Evolutionary conservation across 2,797 vertebrate species (phyloP), one percentile per base, ranked within the genome.

Genomic region (Xenops minutus): DNA sequence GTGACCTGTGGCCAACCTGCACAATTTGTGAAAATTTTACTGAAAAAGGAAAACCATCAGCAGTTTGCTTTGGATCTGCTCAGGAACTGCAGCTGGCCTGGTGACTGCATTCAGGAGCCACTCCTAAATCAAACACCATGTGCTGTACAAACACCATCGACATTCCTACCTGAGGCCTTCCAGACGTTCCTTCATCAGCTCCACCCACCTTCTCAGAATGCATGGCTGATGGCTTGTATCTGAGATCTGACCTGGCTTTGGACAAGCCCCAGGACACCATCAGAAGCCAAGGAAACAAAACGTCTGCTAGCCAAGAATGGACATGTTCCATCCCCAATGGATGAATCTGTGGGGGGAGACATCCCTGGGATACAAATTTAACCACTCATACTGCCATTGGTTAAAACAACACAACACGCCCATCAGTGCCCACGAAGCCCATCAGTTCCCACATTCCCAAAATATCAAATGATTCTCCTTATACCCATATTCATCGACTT

Each of bases 111-210:
- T 68, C 52, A 39, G 61, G 49, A 90, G 51, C 86, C 95, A 76
- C 96, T 76, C 95, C 93, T 85, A 96, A 92, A 46, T 51, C 84
- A 95, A 95, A 95, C 61, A 94, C 51, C 48, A 9, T 4, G 34
- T 1, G 20, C 68, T 85, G 24, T 23, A 62, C 89, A 96, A 96
- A 96, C 77, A 91, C 29, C 43, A 1, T 9, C 4, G 4, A 9
- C 68, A n/a, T 85, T 89, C 54, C 55, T 74, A 52, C 52, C n/a
- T 5, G 4, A 12, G 66, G 34, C 79, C 32, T 93, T 63, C 61
- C 66, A 69, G 77, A 9, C 1, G 0, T 62, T 41, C 41, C 41
- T 41, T 85, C 51, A 12, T 32, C 43, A 37, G 32, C 86, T 82
- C 74, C 91, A 94, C 94, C 72, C 59, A 18, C 62, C 26, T 62